Base-by-base conservation (phyloP, 2,797 vertebrate species). In the Spinus olivaceus region DNA sequence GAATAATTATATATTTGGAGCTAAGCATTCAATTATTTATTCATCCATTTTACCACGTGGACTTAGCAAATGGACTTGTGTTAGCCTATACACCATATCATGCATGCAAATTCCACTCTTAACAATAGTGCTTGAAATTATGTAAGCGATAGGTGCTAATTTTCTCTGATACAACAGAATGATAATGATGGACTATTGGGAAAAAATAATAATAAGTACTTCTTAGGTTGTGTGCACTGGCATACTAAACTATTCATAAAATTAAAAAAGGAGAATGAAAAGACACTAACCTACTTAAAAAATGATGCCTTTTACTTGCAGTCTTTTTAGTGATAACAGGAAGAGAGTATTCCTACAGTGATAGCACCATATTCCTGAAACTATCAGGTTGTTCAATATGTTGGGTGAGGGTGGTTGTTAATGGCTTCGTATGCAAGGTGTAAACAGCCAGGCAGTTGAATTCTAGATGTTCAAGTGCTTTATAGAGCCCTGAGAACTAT, bases 111-210 rank as follows among this genome's bases (percentile, higher is more conserved):
- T 96, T 79, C 46, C 88, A 50, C 72, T 90, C 82, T 81, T 92
- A 94, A 94, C 94, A 96, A 95, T 97, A 23, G 74, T 69, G 92
- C 69, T 91, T 74, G 90, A 94, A 96, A 95, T 94, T 95, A 92
- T 94, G 90, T 96, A 96, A 97, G 88, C 19, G 90, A 95, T 96
- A 96, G 94, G 89, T 96, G 73, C 93, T 96, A 93, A 97, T 97
- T 97, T 97, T 95, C 95, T 93, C 94, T 91, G 83, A 92, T 96
- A 91, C 71, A 93, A 88, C 94, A 92, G 96, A 93, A 97, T 92
- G 80, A 91, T 97, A 96, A 95, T 96, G 91, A 91, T 81, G 81
- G 94, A 61, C 87, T 90, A 57, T 63, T 80, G 88, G 81, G 86
- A 47, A 90, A 95, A 96, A 96, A 87, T 90, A 95, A 81, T 93